Evolutionary conservation across 2,888 invertebrate species (phyloP).

Genomic region (Nymphalis urticae): DNA sequence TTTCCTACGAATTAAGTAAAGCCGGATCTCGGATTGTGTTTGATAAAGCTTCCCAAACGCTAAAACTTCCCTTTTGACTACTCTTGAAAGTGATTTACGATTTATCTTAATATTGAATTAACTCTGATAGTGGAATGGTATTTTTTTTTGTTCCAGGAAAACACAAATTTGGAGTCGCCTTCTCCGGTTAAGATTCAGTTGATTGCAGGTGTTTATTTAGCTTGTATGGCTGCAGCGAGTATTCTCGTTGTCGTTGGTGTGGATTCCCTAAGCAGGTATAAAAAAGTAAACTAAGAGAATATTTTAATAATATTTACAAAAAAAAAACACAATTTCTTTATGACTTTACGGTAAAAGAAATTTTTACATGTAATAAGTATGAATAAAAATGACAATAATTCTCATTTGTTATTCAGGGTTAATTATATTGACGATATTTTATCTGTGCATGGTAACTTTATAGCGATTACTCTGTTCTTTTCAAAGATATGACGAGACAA

Average conservation of each 20-base stretch:
- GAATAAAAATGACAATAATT: no score
- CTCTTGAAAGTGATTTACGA: background rate
- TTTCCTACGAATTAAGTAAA: no score
- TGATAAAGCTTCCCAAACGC: background rate
- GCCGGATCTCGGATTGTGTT: no score
- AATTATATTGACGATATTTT: no score
- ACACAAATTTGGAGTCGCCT: constrained; percentile 87
- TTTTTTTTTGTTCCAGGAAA: constrained; percentile 58
- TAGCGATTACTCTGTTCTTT: no score
- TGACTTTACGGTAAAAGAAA: background rate
- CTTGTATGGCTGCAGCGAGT: constrained; percentile 89
- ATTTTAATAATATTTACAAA: background rate
- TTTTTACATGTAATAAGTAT: no score
- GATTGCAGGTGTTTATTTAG: constrained; percentile 90
- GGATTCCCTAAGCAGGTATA: constrained; percentile 88
- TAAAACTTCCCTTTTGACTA: background rate
- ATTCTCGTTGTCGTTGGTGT: constrained; percentile 89
- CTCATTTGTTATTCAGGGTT: no score
- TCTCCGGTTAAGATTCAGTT: constrained; percentile 87
- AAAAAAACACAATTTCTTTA: no score
- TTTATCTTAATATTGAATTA: constrained; percentile 1
- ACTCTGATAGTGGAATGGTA: background rate
- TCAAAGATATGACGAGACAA: no score
- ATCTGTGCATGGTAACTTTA: no score
- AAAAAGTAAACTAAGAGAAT: background rate